Conservation (phyloP, 1,140 invertebrate species). For the Latrodectus geometricus region DNA sequence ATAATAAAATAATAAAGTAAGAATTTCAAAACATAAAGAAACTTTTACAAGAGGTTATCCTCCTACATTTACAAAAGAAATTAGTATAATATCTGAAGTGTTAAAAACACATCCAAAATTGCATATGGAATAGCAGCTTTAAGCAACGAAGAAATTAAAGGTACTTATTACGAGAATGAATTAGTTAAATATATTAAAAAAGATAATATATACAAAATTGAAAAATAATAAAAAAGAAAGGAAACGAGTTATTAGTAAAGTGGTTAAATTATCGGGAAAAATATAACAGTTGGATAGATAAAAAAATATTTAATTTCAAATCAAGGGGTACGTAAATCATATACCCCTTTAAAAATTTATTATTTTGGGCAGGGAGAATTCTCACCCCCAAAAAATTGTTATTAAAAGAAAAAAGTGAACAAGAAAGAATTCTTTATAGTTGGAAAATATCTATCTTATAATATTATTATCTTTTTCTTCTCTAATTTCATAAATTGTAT, state of each 20-base stretch:
- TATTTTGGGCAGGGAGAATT: too few species aligned
- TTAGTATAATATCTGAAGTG: neutral
- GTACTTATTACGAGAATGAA: neutral
- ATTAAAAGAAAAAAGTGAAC: too few species aligned
- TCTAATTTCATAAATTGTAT: too few species aligned
- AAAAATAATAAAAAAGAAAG: constrained; percentile 16
- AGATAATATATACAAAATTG: constrained; percentile 7
- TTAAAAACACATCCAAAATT: neutral
- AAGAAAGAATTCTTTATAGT: too few species aligned
- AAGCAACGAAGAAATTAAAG: too few species aligned
- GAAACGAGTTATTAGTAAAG: constrained; percentile 6
- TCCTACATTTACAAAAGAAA: constrained; percentile 2
- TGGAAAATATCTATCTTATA: too few species aligned
- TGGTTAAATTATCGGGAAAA: neutral
- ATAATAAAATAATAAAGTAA: neutral
- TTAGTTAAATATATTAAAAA: constrained; percentile 2
- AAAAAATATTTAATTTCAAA: too few species aligned
- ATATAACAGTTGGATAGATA: neutral
- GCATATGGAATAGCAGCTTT: too few species aligned
- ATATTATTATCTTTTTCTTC: too few species aligned
- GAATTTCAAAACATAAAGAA: neutral
- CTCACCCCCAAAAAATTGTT: too few species aligned
- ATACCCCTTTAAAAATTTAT: too few species aligned
- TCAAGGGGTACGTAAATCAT: too few species aligned
- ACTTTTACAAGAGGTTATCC: constrained; percentile 1